Evolutionary conservation across 2,888 invertebrate species (phyloP), one percentile per base, ranked within the genome.

Genomic region (Watsonalla binaria): DNA sequence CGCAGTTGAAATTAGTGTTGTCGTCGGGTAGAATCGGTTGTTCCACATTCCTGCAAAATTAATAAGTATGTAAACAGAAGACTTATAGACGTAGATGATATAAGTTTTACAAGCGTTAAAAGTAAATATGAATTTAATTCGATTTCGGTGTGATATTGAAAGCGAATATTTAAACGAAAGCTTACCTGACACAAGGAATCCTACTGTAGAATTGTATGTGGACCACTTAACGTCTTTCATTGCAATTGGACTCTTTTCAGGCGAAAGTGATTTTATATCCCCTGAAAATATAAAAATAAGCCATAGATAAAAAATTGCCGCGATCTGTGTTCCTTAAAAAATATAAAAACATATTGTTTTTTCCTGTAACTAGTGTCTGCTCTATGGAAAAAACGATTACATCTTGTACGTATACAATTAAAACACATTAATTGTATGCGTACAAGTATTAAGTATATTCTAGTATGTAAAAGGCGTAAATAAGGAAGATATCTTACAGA

Each of bases 191-290:
- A 97, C 95, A 71, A 96, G 92, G 84, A 96, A 97, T 55, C 97
- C 97, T 47, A 97, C 95, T 0, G 96, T 96, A 48, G 96, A 95
- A 69, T 96, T 97, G 69, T 96, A 95, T 0, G 96, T 95, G 61
- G 95, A 93, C 97, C 97, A 97, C 82, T 96, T 96, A 1, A 96
- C 94, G 74, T 97, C 97, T 78, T 97, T 96, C 96, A 97, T 96
- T 5, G 96, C 96, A 59, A 96, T 92, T 4, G 96, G 96, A 78
- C 96, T 96, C 76, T 96, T 96, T 75, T 97, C 96, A 7, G 96
- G 95, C 1, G 96, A 95, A 51, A 97, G 83, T 0, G 96, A 94
- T 81, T 96, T 96, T n/a, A 97, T 94, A 75, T 97, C 97, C 97
- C 97, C 96, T 96, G 74, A 47, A 91, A 90, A 55, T 37, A 61